These are phyloP conservation scores for Chroicocephalus ridibundus DNA, from an alignment of 2,113 vertebrate species.

Conservation along the genomic window DNA sequence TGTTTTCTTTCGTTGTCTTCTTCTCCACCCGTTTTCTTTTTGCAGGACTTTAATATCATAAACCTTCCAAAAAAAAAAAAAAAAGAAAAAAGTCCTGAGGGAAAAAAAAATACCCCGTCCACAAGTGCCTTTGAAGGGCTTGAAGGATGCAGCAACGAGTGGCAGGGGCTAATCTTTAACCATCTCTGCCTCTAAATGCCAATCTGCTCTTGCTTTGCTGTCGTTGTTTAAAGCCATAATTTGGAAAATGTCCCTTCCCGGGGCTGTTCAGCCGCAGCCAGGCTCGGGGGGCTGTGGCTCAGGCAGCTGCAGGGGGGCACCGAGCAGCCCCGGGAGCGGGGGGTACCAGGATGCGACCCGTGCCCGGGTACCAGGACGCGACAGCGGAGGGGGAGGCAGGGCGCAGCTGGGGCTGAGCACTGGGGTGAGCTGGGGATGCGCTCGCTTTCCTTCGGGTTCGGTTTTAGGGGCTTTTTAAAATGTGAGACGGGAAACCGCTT, in stretches of 20 bases:
- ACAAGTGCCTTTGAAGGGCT: not conserved
- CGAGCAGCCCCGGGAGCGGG: accelerated
- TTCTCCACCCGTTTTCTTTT: conserved; percentile 13
- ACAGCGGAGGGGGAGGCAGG: accelerated
- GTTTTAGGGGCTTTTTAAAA: not conserved
- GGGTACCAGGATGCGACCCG: not conserved
- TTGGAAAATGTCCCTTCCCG: not conserved
- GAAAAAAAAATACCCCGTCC: not conserved
- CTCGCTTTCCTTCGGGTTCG: accelerated
- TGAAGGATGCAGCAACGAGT: not conserved
- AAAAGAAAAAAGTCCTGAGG: accelerated
- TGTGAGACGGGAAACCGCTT: accelerated
- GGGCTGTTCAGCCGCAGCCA: not conserved
- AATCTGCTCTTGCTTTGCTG: not conserved
- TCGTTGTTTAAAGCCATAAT: not conserved
- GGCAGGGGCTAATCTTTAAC: not conserved
- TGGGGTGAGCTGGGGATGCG: not conserved
- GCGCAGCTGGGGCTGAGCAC: not conserved
- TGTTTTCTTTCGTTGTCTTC: not conserved
- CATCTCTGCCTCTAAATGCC: not conserved
- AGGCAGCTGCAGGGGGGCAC: not conserved
- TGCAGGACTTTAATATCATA: not conserved
- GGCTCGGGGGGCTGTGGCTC: not conserved
- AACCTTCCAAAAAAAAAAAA: not conserved
- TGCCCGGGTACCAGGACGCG: accelerated